A percentile compares a stretch with the other conserved stretches of the same genome.
phyloP scores from a whole-genome alignment of 2,888 invertebrate genomes.

The Fragum fragum region DNA sequence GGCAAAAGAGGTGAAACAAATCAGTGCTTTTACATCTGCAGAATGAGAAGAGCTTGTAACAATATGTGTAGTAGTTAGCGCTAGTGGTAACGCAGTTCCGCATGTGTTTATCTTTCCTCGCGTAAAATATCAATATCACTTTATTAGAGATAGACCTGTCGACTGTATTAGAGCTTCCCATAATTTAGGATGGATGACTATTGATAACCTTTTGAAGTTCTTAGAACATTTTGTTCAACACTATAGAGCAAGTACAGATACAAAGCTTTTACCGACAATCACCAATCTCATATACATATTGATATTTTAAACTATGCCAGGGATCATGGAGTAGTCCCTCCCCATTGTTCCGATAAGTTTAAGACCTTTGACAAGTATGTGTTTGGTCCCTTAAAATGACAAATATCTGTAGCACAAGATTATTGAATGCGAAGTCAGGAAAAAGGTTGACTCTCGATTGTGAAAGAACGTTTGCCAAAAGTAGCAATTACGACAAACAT shows the following conservation, averaged over 20 bases:
- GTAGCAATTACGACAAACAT: constrained; percentile 31
- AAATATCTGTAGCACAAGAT: constrained; percentile 17
- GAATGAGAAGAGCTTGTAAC: constrained; percentile 16
- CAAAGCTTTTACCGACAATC: constrained; percentile 49
- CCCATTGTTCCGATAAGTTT: constrained; percentile 55
- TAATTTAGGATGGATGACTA: constrained; percentile 35
- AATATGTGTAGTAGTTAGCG: constrained; percentile 18
- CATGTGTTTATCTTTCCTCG: constrained; percentile 20
- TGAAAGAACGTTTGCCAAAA: constrained; percentile 3
- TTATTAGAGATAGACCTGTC: constrained; percentile 16
- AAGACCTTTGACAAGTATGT: too few relatives aligned
- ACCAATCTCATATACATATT: constrained; percentile 45
- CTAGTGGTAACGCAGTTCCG: constrained; percentile 27
- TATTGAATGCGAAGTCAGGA: constrained; percentile 59
- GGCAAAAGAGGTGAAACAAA: constrained; percentile 28
- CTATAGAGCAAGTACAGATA: constrained; percentile 34
- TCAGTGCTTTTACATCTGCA: constrained; percentile 23
- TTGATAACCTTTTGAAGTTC: constrained; percentile 34
- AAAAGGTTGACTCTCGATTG: constrained; percentile 76
- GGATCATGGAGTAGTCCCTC: constrained; percentile 53
- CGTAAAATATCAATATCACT: constrained; percentile 26
- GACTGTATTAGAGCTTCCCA: constrained; percentile 21
- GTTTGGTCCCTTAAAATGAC: constrained; percentile 42
- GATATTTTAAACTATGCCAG: constrained; percentile 41
- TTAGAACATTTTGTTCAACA: constrained; percentile 43